These are phyloP conservation scores for Drosophila kikkawai DNA, from an alignment of 1,140 invertebrate genomes.

Conservation along the genomic window DNA sequence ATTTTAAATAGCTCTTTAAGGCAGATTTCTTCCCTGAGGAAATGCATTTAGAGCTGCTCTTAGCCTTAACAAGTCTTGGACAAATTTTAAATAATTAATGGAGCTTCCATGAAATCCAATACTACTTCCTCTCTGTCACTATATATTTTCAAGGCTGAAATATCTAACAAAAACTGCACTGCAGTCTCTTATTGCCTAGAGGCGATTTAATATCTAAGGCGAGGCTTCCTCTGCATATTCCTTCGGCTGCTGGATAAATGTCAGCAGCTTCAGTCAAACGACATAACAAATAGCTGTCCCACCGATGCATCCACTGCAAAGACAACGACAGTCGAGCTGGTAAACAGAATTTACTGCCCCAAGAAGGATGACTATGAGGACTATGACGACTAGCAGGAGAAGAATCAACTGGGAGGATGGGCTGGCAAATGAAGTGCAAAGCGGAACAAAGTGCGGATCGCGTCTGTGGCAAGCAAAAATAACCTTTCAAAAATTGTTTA, in stretches of 20 bases:
- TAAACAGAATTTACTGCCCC: constrained; percentile 77
- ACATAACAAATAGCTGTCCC: constrained; percentile 76
- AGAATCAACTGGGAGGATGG: background rate
- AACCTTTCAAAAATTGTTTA: constrained; percentile 81
- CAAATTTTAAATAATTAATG: constrained; percentile 33
- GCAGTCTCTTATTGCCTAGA: constrained; percentile 28
- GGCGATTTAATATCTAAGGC: constrained; percentile 69
- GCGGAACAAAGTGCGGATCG: constrained; percentile 67
- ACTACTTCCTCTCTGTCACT: background rate
- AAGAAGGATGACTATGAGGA: constrained; percentile 32
- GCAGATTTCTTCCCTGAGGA: background rate
- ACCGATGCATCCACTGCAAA: constrained; percentile 48
- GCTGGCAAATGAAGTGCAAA: constrained; percentile 75
- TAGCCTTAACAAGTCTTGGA: background rate
- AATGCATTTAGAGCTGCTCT: background rate
- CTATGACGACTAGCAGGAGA: background rate
- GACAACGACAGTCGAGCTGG: constrained; percentile 48
- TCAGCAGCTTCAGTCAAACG: constrained; percentile 70
- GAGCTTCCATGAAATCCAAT: constrained; percentile 17
- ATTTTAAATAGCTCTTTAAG: background rate
- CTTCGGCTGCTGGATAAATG: constrained; percentile 68
- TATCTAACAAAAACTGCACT: constrained; percentile 2
- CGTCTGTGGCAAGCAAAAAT: constrained; percentile 70
- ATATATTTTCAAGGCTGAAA: constrained; percentile 32
- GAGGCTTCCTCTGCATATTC: constrained; percentile 37